Evolutionary conservation across 2,797 vertebrate genomes (phyloP), one percentile per base, ranked within the genome.

Genomic region (Nyctalus aviator): DNA sequence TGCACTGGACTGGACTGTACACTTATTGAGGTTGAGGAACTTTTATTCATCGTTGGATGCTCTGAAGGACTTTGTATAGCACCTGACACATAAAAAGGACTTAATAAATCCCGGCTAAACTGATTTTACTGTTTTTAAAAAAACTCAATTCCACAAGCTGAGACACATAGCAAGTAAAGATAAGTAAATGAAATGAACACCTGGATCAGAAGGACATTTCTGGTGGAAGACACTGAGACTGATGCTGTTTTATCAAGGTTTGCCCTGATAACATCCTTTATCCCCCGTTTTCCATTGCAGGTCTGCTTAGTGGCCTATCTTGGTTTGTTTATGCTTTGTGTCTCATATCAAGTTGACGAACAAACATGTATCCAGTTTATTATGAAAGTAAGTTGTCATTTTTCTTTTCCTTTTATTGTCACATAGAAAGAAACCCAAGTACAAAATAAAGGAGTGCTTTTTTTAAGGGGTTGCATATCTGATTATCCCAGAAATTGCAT

Each of bases 261-360:
- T 44, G 30, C 55, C 62, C 87, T 6, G 84, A 68, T 46, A 68
- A 79, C 90, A 75, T 64, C 68, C 3, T 89, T 92, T 4, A 14
- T 77, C 83, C 32, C 32, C 21, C 90, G 66, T 97, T 53, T 89
- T 84, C 27, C 37, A 13, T 94, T 94, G 20, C 97, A 99, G 99
- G 98, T 99, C 94, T 99, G 99, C 73, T 32, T 99, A 44, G 99
- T 99, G 82, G 98, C 99, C 95, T 96, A 99, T 68, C 96, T 99
- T 94, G 99, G 99, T 32, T 98, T 99, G 87, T 97, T 99, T 95
- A 98, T 99, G 97, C 99, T 99, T 91, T 99, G 99, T 53, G 94
- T 99, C 97, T 99, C 98, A 0, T 99, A 99, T 96, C 98, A 98
- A 66, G 99, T 99, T 0, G 99, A 99, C 3, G 99, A 99, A 97